These are phyloP conservation scores for Fopius arisanus DNA, from an alignment of 1,140 invertebrate species.

Conservation along the genomic window DNA sequence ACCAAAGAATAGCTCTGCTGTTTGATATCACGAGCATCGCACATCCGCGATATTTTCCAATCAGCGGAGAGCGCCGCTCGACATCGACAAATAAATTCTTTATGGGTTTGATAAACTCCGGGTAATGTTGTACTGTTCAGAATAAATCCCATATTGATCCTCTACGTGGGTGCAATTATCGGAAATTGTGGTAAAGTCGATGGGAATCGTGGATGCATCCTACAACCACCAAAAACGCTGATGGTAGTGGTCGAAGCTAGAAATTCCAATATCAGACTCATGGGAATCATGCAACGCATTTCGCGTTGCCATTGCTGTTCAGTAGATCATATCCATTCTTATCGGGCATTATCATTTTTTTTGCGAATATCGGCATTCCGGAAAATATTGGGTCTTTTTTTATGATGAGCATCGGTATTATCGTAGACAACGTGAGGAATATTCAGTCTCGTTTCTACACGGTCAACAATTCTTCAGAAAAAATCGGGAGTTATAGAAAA, in stretches of 20 bases:
- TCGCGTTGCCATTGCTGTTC: neutral
- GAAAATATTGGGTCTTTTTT: neutral
- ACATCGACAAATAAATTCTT: neutral
- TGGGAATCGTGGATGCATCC: neutral
- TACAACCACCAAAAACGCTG: neutral
- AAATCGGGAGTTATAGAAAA: too few relatives aligned
- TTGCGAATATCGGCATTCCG: neutral
- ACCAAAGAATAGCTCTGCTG: neutral
- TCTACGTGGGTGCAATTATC: neutral
- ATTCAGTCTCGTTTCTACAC: too few relatives aligned
- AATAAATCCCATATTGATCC: constrained; percentile 1
- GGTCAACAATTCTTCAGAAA: too few relatives aligned
- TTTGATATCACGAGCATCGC: neutral
- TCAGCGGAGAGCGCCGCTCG: neutral
- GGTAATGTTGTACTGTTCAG: neutral
- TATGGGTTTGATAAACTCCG: neutral
- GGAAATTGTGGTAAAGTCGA: neutral
- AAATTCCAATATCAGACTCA: constrained; percentile 1
- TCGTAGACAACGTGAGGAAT: neutral
- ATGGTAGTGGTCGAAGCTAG: neutral
- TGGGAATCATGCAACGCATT: neutral
- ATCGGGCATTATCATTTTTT: neutral
- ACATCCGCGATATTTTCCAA: neutral
- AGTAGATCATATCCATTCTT: neutral
- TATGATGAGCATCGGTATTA: neutral